These are phyloP conservation scores for Sturnus vulgaris DNA, from an alignment of 2,113 vertebrate species.

Conservation along the genomic window DNA sequence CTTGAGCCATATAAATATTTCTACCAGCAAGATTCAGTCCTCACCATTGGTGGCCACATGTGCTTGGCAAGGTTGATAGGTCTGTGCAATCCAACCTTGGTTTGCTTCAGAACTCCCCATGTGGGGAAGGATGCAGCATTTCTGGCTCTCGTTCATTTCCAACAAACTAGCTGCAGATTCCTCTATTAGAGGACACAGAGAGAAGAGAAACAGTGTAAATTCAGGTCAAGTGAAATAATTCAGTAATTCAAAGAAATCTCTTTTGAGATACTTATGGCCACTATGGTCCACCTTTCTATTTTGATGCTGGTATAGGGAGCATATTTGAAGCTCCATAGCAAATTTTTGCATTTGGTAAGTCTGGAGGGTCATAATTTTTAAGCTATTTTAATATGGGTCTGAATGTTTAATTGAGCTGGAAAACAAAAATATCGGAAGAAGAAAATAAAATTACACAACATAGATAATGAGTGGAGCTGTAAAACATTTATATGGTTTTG, in stretches of 20 bases:
- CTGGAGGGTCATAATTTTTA: neutral
- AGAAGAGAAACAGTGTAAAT: neutral
- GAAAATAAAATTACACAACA: neutral
- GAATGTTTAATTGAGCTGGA: neutral
- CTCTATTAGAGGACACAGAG: neutral
- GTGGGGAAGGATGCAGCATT: neutral
- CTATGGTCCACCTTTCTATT: neutral
- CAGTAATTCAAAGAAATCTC: neutral
- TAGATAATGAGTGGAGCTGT: neutral
- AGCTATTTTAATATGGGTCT: accelerated
- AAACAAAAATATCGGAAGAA: neutral
- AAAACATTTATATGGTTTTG: neutral
- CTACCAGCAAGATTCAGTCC: neutral
- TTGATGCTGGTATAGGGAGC: neutral
- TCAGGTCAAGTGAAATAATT: neutral
- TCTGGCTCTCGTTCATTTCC: neutral
- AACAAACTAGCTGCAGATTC: neutral
- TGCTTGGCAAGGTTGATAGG: neutral
- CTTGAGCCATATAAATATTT: neutral
- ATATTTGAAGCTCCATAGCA: neutral
- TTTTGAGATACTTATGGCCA: neutral
- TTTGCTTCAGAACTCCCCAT: neutral
- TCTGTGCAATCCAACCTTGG: neutral
- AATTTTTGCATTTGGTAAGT: neutral
- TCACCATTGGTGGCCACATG: neutral